These are phyloP conservation scores for Holothuria scabra DNA, from an alignment of 53 echinoderm and acorn worm genomes.

Conservation along the genomic window DNA sequence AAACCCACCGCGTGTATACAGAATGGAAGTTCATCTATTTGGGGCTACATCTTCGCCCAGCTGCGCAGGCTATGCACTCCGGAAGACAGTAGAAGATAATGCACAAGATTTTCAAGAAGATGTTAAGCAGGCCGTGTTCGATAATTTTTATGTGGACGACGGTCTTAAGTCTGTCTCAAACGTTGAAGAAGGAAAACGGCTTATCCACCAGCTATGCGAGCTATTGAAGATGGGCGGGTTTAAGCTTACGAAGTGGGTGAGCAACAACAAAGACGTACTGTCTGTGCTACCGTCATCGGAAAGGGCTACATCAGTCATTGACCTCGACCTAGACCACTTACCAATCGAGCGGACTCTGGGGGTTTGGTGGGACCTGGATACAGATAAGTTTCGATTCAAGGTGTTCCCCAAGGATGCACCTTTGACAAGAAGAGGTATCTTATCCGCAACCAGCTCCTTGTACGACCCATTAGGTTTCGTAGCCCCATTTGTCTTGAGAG, in stretches of 20 bases:
- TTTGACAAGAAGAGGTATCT: no score
- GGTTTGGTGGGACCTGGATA: no score
- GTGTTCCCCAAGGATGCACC: no score
- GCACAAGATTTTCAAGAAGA: neutral
- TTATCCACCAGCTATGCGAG: slow-evolving; percentile 46
- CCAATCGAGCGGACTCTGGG: slow-evolving; percentile 55
- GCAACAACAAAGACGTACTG: slow-evolving; percentile 58
- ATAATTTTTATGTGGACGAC: slow-evolving; percentile 66
- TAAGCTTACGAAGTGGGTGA: slow-evolving; percentile 69
- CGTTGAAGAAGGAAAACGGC: slow-evolving; percentile 44
- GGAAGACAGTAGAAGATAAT: slow-evolving; percentile 56
- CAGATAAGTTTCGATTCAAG: no score
- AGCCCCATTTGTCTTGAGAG: no score
- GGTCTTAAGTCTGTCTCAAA: slow-evolving; percentile 55
- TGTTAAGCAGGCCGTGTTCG: slow-evolving; percentile 39
- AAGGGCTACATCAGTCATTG: slow-evolving; percentile 50
- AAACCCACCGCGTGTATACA: slow-evolving; percentile 48
- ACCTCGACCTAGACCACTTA: slow-evolving; percentile 52
- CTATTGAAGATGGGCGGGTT: slow-evolving; percentile 65
- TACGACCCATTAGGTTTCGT: no score
- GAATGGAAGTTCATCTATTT: slow-evolving; percentile 76
- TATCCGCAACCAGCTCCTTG: no score
- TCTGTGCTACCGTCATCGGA: slow-evolving; percentile 57
- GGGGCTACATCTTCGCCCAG: slow-evolving; percentile 69
- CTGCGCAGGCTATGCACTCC: slow-evolving; percentile 66